A percentile compares a stretch with the other conserved stretches of the same genome.
These are phyloP conservation scores for Drosophila antonietae DNA, from an alignment of 2,888 invertebrate species.

Conservation along the genomic window DNA sequence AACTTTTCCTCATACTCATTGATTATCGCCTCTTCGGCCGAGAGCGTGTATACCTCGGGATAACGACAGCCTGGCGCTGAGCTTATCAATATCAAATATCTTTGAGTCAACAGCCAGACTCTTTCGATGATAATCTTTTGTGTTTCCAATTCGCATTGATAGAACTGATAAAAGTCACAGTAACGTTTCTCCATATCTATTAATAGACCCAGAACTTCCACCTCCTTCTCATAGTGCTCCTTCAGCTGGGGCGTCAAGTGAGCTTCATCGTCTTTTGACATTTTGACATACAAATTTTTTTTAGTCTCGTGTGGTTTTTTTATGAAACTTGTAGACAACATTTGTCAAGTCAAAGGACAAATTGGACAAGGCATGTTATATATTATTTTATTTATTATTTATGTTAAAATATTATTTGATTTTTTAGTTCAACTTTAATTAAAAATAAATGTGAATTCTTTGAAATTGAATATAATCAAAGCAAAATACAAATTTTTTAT, in stretches of 20 bases:
- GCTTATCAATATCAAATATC: slow-evolving; percentile 76
- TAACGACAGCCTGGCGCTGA: slow-evolving; percentile 69
- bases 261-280: slow-evolving; percentile 37
- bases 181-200: slow-evolving; percentile 65
- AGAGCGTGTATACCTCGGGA: slow-evolving; percentile 73
- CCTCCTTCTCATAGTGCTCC: slow-evolving; percentile 67
- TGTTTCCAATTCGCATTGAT: slow-evolving; percentile 61
- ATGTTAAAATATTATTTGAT: not conserved
- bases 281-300: slow-evolving; percentile 7
- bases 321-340: not conserved
- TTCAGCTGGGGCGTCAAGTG: slow-evolving; percentile 61
- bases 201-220: slow-evolving; percentile 54
- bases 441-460: slow-evolving; percentile 20
- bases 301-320: slow-evolving; percentile 7
- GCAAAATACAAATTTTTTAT: no score
- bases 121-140: slow-evolving; percentile 72
- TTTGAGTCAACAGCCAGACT: slow-evolving; percentile 79
- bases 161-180: slow-evolving; percentile 54
- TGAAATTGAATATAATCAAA: not conserved
- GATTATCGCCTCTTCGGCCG: slow-evolving; percentile 75
- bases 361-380: not conserved
- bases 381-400: not conserved
- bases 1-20: slow-evolving; percentile 78
- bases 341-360: not conserved
- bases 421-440: not conserved